phyloP scores from a whole-genome alignment of 2,888 invertebrate genomes.

The Pandemis heparana region DNA sequence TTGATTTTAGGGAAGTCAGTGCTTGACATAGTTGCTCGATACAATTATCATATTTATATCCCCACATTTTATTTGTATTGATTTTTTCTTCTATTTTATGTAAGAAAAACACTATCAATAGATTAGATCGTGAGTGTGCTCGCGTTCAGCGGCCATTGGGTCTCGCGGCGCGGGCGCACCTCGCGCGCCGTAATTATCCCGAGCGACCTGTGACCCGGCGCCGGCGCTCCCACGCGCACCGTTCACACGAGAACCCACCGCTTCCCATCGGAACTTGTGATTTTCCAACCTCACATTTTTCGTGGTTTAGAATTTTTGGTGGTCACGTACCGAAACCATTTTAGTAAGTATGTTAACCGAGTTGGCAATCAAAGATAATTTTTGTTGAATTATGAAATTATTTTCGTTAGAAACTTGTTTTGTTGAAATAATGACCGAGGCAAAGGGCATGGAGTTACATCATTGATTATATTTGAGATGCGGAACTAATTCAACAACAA shows the following conservation, averaged over 20 bases:
- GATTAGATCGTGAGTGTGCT: slow-evolving; percentile 5
- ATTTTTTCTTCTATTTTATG: too few relatives aligned
- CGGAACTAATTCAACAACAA: slow-evolving; percentile 28
- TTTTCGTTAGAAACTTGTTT: background rate
- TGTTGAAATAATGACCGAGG: background rate
- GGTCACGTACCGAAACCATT: slow-evolving; percentile 35
- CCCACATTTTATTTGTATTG: background rate
- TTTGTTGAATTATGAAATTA: background rate
- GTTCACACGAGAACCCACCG: slow-evolving; percentile 79
- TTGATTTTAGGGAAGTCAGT: background rate
- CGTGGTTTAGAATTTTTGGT: slow-evolving; percentile 25
- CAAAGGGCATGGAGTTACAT: background rate
- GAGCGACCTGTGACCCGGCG: slow-evolving; percentile 72
- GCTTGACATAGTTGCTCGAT: background rate
- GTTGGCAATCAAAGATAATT: slow-evolving; percentile 26
- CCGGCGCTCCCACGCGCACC: slow-evolving; percentile 69
- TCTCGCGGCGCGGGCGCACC: slow-evolving; percentile 51
- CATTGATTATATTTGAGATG: slow-evolving; percentile 15
- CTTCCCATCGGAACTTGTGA: slow-evolving; percentile 75
- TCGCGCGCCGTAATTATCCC: slow-evolving; percentile 71
- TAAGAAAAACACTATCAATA: background rate
- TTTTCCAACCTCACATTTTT: slow-evolving; percentile 36
- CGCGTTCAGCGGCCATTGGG: slow-evolving; percentile 28
- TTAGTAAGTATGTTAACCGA: slow-evolving; percentile 1
- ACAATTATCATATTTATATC: background rate